phyloP scores from a whole-genome alignment of 2,888 invertebrate species.

The Lithophane socia region DNA sequence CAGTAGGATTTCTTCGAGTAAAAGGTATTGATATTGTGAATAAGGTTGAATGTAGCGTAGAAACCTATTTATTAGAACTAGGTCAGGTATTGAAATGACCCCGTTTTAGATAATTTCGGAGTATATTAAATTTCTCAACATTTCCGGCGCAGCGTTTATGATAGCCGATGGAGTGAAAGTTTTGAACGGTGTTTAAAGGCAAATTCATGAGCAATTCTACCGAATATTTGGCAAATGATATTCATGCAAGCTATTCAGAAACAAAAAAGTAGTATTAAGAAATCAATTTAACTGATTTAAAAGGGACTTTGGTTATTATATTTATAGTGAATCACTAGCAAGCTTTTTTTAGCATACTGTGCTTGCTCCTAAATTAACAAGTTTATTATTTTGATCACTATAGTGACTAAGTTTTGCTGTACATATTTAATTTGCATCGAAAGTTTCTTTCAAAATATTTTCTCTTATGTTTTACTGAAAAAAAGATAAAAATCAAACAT shows the following conservation, averaged over 20 bases:
- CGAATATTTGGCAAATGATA: slow-evolving; percentile 20
- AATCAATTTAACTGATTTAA: neutral
- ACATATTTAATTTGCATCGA: neutral
- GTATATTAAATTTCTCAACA: slow-evolving; percentile 41
- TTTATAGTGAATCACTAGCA: neutral
- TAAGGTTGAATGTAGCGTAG: slow-evolving; percentile 18
- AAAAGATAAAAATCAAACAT: neutral
- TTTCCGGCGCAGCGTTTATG: slow-evolving; percentile 36
- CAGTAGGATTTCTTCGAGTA: slow-evolving; percentile 23
- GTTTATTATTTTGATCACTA: too few relatives aligned
- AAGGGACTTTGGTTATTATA: neutral
- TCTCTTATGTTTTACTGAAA: neutral
- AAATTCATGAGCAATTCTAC: slow-evolving; percentile 30
- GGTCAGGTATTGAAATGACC: slow-evolving; percentile 56
- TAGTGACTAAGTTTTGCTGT: too few relatives aligned
- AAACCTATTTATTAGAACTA: slow-evolving; percentile 42
- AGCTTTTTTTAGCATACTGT: neutral
- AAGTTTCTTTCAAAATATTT: neutral
- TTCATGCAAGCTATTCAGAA: slow-evolving; percentile 7
- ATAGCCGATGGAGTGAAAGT: slow-evolving; percentile 25
- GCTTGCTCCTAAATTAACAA: too few relatives aligned
- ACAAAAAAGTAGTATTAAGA: neutral
- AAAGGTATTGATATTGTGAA: slow-evolving; percentile 36
- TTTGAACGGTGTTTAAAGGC: slow-evolving; percentile 34
- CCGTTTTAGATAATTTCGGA: slow-evolving; percentile 37